Evolutionary conservation across 2,113 vertebrate genomes (phyloP).

Genomic region (Sander lucioperca): DNA sequence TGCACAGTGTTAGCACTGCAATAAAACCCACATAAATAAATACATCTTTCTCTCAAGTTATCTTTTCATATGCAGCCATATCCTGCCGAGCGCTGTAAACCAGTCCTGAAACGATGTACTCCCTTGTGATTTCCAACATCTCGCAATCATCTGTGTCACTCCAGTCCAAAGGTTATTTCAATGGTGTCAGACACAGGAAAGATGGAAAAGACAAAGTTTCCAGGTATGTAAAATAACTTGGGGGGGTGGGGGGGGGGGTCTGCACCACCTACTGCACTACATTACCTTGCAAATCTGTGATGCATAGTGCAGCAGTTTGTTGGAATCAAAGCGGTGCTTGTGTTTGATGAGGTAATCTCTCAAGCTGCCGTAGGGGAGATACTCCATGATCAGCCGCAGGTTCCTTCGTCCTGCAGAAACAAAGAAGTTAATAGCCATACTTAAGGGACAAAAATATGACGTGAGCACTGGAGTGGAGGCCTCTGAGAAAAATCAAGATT

Average conservation of each 20-base stretch:
- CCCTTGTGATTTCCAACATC: neutral
- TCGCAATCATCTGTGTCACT: neutral
- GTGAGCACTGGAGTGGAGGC: neutral
- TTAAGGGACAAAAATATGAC: neutral
- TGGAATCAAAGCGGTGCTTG: constrained; percentile 92
- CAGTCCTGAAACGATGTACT: neutral
- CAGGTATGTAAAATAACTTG: neutral
- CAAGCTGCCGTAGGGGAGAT: constrained; percentile 95
- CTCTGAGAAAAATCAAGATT: constrained; percentile 37
- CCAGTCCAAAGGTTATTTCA: neutral
- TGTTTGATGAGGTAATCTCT: constrained; percentile 97
- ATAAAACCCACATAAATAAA: neutral
- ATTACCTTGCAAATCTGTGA: constrained; percentile 97
- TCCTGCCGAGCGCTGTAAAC: neutral
- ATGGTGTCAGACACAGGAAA: neutral
- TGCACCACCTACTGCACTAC: neutral
- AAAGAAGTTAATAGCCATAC: neutral
- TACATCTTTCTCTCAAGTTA: neutral
- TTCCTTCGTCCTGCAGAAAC: constrained; percentile 88
- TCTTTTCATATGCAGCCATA: neutral
- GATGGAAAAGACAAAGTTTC: neutral
- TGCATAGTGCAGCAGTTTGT: constrained; percentile 93
- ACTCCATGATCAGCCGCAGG: constrained; percentile 97
- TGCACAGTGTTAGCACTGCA: neutral
- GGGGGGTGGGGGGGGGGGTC: no score